Evolutionary conservation across 2,888 invertebrate species (phyloP).

Genomic region (Sarcophaga carnaria): DNA sequence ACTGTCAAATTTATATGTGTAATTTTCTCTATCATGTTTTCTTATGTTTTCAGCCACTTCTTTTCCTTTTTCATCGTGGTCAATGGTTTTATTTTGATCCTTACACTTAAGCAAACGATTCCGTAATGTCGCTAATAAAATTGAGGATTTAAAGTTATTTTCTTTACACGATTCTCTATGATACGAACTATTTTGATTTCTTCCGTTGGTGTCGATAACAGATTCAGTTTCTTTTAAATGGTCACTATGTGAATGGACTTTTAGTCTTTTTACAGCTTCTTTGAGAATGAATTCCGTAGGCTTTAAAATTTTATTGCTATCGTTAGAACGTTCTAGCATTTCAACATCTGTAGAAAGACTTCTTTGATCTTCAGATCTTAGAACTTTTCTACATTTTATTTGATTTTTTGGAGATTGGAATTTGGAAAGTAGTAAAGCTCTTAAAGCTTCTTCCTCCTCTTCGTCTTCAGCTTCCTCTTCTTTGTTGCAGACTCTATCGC

Average conservation of each 20-base stretch:
- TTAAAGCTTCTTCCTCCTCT: conserved; percentile 78
- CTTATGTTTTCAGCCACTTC: not conserved
- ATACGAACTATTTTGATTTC: not conserved
- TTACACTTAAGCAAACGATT: conserved; percentile 5
- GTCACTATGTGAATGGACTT: conserved; percentile 58
- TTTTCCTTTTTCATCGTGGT: not conserved
- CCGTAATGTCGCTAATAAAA: conserved; percentile 7
- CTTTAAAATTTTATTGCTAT: conserved; percentile 23
- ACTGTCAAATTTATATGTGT: not conserved
- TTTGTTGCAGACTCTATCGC: not conserved
- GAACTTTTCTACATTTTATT: conserved; percentile 57
- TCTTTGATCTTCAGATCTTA: not conserved
- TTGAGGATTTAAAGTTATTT: not conserved
- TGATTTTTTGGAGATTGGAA: conserved; percentile 71
- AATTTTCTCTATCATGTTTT: not conserved
- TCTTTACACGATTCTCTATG: not conserved
- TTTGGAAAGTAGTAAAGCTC: conserved; percentile 78
- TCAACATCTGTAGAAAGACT: not conserved
- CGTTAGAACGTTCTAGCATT: not conserved
- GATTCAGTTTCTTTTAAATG: conserved; percentile 6
- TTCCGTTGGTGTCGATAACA: not conserved
- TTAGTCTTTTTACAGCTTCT: conserved; percentile 79
- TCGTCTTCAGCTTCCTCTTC: conserved; percentile 70
- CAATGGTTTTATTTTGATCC: conserved; percentile 2
- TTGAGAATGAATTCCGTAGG: conserved; percentile 77